These are phyloP conservation scores for Heliconius melpomene DNA, from an alignment of 1,140 invertebrate genomes.

Conservation along the genomic window DNA sequence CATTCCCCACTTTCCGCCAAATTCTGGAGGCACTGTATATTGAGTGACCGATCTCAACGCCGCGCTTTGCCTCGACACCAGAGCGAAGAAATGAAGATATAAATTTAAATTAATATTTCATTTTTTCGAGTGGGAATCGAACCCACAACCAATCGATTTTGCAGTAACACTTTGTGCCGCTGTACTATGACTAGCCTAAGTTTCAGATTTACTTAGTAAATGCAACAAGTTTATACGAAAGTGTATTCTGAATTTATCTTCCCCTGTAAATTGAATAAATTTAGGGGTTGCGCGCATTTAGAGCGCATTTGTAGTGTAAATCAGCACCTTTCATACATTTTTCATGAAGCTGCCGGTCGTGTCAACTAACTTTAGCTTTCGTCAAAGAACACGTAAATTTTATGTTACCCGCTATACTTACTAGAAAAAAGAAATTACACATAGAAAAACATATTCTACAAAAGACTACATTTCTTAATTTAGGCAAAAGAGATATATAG, in stretches of 20 bases:
- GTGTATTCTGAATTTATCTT: slow-evolving; percentile 2
- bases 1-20: too few species aligned
- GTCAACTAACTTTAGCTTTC: slow-evolving; percentile 7
- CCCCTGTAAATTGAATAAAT: slow-evolving; percentile 15
- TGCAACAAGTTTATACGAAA: neutral
- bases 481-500: neutral
- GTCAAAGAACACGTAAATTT: neutral
- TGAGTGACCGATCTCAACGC: too few species aligned
- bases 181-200: too few species aligned
- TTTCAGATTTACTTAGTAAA: neutral
- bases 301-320: slow-evolving; percentile 10
- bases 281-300: slow-evolving; percentile 13
- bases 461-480: neutral
- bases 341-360: slow-evolving; percentile 23
- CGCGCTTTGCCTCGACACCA: too few species aligned
- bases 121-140: too few species aligned
- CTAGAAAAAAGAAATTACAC: neutral
- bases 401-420: neutral
- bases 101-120: too few species aligned
- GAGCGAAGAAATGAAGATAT: too few species aligned
- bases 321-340: slow-evolving; percentile 18
- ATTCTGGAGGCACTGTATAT: too few species aligned
- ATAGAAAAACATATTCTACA: neutral
- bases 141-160: too few species aligned
- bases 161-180: too few species aligned